Evolutionary conservation across 2,113 vertebrate genomes (phyloP).

Genomic region (Triplophysa rosa): DNA sequence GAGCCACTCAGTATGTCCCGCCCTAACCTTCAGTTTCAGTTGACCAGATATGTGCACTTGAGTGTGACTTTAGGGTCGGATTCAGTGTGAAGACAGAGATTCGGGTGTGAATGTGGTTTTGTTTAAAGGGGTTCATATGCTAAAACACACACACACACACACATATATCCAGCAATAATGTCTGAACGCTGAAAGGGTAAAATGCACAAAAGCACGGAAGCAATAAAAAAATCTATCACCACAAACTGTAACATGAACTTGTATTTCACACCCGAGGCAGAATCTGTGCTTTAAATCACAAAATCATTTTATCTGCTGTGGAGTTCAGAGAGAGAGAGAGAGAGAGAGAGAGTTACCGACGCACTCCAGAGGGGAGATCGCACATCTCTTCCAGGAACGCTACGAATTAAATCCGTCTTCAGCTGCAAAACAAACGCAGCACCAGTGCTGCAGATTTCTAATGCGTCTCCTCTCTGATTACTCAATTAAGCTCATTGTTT

Average conservation of each 20-base stretch:
- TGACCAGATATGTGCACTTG: too few relatives aligned
- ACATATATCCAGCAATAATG: background rate
- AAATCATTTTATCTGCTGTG: slow-evolving; percentile 53
- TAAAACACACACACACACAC: background rate
- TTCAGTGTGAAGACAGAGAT: background rate
- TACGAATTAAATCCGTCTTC: slow-evolving; percentile 49
- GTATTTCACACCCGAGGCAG: slow-evolving; percentile 43
- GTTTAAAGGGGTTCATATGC: background rate
- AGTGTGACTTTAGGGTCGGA: too few relatives aligned
- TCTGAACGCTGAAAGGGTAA: slow-evolving; percentile 33
- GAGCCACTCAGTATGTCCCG: too few relatives aligned
- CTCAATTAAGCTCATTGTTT: slow-evolving; percentile 61
- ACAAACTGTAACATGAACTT: slow-evolving; percentile 54
- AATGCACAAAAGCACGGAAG: slow-evolving; percentile 44
- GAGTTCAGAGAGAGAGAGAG: slow-evolving; percentile 40
- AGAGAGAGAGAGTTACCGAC: slow-evolving; percentile 36
- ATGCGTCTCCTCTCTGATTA: slow-evolving; percentile 51
- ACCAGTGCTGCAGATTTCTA: slow-evolving; percentile 32
- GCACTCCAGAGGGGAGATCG: slow-evolving; percentile 40
- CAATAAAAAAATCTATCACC: slow-evolving; percentile 48
- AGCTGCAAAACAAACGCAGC: slow-evolving; percentile 52
- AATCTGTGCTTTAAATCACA: slow-evolving; percentile 47
- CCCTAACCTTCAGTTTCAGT: too few relatives aligned
- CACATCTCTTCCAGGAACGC: slow-evolving; percentile 42
- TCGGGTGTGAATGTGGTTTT: background rate